Conservation (phyloP, 2,797 vertebrate genomes). For the Nothura maculosa region DNA sequence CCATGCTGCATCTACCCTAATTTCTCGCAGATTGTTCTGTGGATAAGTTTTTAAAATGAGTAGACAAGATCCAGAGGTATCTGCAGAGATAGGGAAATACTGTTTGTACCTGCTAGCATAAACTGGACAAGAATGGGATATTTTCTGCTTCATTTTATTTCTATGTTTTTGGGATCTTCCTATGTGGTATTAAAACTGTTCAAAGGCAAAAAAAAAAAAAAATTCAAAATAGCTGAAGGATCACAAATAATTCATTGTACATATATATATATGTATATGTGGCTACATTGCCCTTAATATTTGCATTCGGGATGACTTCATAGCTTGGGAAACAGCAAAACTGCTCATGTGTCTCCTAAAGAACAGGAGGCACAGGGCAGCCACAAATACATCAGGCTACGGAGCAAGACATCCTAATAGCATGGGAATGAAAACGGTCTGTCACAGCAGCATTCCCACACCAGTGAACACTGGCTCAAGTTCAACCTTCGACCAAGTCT, state of each 20-base stretch:
- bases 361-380: not conserved
- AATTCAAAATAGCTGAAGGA: not conserved
- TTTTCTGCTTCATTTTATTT: not conserved
- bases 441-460: not conserved
- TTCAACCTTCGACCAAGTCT: not conserved
- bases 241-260: not conserved
- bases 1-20: rapidly evolving
- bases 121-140: not conserved
- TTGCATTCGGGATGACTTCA: not conserved
- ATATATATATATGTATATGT: no score
- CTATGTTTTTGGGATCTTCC: not conserved
- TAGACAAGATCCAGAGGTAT: not conserved
- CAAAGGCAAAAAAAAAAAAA: not conserved
- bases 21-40: not conserved
- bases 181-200: not conserved
- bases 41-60: not conserved
- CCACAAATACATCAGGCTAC: not conserved
- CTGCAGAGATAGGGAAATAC: not conserved
- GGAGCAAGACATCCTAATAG: no score
- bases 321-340: not conserved
- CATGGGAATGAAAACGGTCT: not conserved
- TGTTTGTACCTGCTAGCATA: not conserved
- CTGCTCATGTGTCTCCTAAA: not conserved
- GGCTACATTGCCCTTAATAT: no score
- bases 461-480: no score